phyloP scores from a whole-genome alignment of 1,140 invertebrate species.

The Lerema accius region DNA sequence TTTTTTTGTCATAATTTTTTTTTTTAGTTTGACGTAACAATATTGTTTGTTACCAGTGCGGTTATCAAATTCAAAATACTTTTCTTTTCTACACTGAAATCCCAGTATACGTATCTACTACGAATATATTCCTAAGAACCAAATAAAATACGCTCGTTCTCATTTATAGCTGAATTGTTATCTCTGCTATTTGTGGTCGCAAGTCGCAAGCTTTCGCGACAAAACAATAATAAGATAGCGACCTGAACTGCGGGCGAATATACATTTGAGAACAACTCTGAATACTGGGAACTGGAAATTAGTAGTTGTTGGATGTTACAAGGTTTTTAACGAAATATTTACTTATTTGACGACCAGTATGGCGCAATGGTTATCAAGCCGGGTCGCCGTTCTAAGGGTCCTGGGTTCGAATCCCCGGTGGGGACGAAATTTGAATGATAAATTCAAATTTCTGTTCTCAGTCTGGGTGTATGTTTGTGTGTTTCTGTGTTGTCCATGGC shows the following conservation, averaged over 20 bases:
- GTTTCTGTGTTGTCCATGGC: too few relatives aligned
- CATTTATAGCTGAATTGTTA: constrained; percentile 25
- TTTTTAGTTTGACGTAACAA: too few relatives aligned
- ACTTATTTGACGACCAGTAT: too few relatives aligned
- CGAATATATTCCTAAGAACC: not conserved
- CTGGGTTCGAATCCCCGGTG: too few relatives aligned
- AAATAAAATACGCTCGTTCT: constrained; percentile 15
- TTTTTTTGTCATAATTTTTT: too few relatives aligned
- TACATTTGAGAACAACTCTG: not conserved
- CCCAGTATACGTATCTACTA: not conserved
- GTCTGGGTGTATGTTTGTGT: too few relatives aligned
- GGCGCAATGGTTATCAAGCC: too few relatives aligned
- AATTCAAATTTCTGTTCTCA: too few relatives aligned
- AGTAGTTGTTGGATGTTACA: not conserved
- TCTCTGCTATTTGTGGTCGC: constrained; percentile 10
- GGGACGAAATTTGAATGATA: too few relatives aligned
- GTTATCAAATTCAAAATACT: not conserved
- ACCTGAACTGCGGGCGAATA: constrained; percentile 8
- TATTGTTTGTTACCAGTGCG: too few relatives aligned
- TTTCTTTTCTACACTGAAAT: not conserved
- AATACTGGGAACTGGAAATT: not conserved
- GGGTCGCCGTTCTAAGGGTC: too few relatives aligned
- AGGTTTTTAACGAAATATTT: not conserved
- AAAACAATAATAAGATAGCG: constrained; percentile 24
- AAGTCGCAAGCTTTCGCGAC: constrained; percentile 1